Evolutionary conservation across 2,113 vertebrate species (phyloP), one percentile per base, ranked within the genome.

Genomic region (Ploceus nigricollis): DNA sequence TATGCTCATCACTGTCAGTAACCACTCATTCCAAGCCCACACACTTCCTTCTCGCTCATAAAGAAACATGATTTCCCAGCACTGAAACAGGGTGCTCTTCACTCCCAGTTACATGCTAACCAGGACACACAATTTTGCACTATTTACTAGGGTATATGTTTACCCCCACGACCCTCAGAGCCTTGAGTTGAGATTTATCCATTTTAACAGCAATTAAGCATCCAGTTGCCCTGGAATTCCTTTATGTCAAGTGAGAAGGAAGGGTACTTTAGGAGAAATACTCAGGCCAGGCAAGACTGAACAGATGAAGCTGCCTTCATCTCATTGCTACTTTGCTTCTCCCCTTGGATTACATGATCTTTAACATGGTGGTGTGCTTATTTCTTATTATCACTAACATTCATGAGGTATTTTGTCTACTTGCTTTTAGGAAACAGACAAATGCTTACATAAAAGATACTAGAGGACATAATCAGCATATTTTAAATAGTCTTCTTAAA

Each of bases 371-470:
- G 20, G 24, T 56, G 61, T 25, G 53, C 48, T 89, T 69, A 87
- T 61, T 92, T 80, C 76, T 94, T 51, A 12, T 65, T 93, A 58
- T 51, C 60, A 89, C 78, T 92, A 93, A 89, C 72, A 81, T 89
- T 93, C 71, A 90, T 47, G 64, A 89, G 47, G 23, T 81, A 47
- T 93, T 96, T 89, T 93, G 64, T 87, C 76, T 95, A 58, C 48
- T 47, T 70, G 71, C 75, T 83, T 48, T 88, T 92, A 95, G 82
- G 42, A 90, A 94, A 82, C 35, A 81, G 82, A 5, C 73, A 89
- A 83, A 47, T 75, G 51, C 79, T 83, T 90, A 77, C 60, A 83
- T 45, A 73, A 95, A 94, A 92, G 39, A 33, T 50, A 87, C 42
- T 58, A 81, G 47, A 85, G 71, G 56, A 94, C 47, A 73, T 81